Percentiles rank a stretch among this genome's conserved stretches.
phyloP scores from a whole-genome alignment of 1,140 invertebrate species.

The Octopus sinensis region DNA sequence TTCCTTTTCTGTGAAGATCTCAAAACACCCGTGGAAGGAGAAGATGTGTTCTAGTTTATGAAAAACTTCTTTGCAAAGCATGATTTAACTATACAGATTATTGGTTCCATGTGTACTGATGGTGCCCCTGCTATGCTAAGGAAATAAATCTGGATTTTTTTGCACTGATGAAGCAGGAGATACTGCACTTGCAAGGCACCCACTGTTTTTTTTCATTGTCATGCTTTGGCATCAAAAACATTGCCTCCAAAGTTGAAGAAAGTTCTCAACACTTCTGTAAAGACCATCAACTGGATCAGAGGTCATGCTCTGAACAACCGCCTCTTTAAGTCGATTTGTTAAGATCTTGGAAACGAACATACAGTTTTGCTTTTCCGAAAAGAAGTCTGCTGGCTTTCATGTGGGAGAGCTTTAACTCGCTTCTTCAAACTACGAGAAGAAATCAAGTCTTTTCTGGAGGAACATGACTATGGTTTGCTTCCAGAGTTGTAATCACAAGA shows the following conservation, averaged over 20 bases:
- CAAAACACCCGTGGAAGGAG: not conserved
- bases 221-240: not conserved
- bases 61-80: not conserved
- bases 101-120: not conserved
- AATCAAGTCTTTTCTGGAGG: not conserved
- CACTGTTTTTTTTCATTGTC: not conserved
- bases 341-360: not conserved
- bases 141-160: conserved; percentile 13
- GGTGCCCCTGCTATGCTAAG: not conserved
- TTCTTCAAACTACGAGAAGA: conserved; percentile 10
- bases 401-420: not conserved
- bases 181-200: not conserved
- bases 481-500: not conserved
- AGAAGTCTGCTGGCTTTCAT: conserved; percentile 8
- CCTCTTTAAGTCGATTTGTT: conserved; percentile 11
- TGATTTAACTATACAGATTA: not conserved
- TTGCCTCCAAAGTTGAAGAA: conserved; percentile 1
- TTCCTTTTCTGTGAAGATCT: conserved; percentile 10
- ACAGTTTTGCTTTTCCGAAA: not conserved
- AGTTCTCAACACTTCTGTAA: not conserved
- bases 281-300: conserved; percentile 13
- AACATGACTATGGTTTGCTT: not conserved
- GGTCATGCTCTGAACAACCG: not conserved
- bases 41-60: conserved; percentile 1
- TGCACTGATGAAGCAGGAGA: not conserved